These are phyloP conservation scores for Cantharis rustica DNA, from an alignment of 2,888 invertebrate genomes.

Conservation along the genomic window DNA sequence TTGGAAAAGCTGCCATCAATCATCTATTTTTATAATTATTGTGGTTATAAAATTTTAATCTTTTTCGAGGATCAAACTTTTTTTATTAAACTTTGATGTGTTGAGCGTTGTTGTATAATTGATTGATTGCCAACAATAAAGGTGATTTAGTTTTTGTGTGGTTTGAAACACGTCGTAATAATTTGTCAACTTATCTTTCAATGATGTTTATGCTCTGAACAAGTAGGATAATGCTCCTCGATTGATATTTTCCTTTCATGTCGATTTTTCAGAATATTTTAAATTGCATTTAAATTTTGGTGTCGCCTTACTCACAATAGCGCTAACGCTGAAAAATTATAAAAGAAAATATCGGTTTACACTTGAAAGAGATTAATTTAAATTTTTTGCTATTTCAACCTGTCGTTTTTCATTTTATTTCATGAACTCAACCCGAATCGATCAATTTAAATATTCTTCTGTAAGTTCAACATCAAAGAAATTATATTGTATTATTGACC, in stretches of 20 bases:
- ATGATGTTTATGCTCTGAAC: not conserved
- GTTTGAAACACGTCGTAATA: not conserved
- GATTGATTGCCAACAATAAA: not conserved
- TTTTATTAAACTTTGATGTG: not conserved
- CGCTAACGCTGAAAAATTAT: not conserved
- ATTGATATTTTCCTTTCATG: not conserved
- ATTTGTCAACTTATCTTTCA: not conserved
- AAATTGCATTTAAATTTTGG: not conserved
- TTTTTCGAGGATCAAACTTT: not conserved
- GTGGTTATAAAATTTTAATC: conserved; percentile 4
- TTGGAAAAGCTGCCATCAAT: not conserved
- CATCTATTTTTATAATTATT: not conserved
- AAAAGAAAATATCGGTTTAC: not conserved
- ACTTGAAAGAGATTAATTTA: not conserved
- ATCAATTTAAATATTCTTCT: not conserved
- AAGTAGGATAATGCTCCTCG: not conserved
- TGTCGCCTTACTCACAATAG: not conserved
- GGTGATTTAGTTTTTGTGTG: not conserved
- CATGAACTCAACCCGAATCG: not conserved
- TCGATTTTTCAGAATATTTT: not conserved
- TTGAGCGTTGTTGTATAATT: not conserved
- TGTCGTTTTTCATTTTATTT: not conserved
- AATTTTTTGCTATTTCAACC: not conserved
- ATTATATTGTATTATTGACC: not conserved
- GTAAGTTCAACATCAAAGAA: not conserved